Conservation (phyloP, 1,140 invertebrate species). For the Bradynema listronoti region DNA sequence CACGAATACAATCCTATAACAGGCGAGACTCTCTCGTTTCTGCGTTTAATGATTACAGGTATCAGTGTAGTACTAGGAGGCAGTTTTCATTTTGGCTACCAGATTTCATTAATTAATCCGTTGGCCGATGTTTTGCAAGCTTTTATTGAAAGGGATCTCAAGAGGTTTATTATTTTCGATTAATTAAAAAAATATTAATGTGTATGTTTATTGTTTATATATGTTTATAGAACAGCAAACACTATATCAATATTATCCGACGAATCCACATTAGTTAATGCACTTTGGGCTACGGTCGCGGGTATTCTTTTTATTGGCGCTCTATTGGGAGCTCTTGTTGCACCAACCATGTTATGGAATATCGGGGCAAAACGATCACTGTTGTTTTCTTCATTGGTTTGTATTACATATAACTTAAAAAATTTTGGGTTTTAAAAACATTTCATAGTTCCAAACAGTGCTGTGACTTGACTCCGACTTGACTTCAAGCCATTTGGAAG, state of each 20-base stretch:
- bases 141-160: constrained; percentile 11
- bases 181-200: not conserved
- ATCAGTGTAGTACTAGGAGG: constrained; percentile 19
- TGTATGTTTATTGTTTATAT: not conserved
- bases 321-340: constrained; percentile 20
- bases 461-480: no score
- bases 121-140: constrained; percentile 25
- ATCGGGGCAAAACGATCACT: constrained; percentile 9
- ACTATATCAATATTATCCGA: not conserved
- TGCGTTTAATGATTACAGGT: constrained; percentile 8
- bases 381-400: not conserved
- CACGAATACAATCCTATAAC: no score
- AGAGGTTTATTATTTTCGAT: constrained; percentile 6
- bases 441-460: no score
- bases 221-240: not conserved
- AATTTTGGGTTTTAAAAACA: no score
- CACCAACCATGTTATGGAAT: constrained; percentile 14
- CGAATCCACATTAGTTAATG: constrained; percentile 1
- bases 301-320: constrained; percentile 31
- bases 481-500: no score
- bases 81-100: constrained; percentile 33
- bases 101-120: constrained; percentile 26
- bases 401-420: constrained; percentile 7
- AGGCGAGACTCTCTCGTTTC: no score
- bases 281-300: constrained; percentile 21